Conservation (phyloP, 1,140 invertebrate genomes). For the Meloidogyne chitwoodi region DNA sequence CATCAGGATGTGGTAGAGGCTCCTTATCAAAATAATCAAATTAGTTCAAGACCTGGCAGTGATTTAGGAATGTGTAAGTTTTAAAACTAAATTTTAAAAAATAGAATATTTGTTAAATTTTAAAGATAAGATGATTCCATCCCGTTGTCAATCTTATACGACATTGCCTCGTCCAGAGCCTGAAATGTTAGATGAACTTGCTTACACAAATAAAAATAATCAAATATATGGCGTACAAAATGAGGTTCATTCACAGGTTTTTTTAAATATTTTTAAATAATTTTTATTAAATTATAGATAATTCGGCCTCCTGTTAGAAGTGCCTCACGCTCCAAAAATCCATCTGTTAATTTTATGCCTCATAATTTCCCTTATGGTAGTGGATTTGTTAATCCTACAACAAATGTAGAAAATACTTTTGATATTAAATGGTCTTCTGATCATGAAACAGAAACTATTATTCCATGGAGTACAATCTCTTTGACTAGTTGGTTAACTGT, state of each 20-base stretch:
- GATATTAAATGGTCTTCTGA: background rate
- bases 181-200: conserved; percentile 16
- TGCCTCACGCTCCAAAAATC: conserved; percentile 15
- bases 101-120: too few relatives aligned
- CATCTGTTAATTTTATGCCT: conserved; percentile 2
- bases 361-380: background rate
- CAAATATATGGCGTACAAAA: background rate
- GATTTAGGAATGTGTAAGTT: conserved; percentile 39
- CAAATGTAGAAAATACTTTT: background rate
- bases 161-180: conserved; percentile 38
- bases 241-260: background rate
- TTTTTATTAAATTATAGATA: background rate
- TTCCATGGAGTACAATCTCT: conserved; percentile 11
- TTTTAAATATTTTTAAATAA: conserved; percentile 3
- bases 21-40: background rate
- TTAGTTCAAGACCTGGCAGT: conserved; percentile 29
- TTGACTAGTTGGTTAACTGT: conserved; percentile 17
- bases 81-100: background rate
- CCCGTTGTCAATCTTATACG: conserved; percentile 42
- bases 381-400: background rate
- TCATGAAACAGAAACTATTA: conserved; percentile 6
- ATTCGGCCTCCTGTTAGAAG: conserved; percentile 2
- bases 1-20: background rate
- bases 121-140: conserved; percentile 25
- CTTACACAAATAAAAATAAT: conserved; percentile 1